Evolutionary conservation across 2,888 invertebrate genomes (phyloP).

Genomic region (Lycocerus yunnanus): DNA sequence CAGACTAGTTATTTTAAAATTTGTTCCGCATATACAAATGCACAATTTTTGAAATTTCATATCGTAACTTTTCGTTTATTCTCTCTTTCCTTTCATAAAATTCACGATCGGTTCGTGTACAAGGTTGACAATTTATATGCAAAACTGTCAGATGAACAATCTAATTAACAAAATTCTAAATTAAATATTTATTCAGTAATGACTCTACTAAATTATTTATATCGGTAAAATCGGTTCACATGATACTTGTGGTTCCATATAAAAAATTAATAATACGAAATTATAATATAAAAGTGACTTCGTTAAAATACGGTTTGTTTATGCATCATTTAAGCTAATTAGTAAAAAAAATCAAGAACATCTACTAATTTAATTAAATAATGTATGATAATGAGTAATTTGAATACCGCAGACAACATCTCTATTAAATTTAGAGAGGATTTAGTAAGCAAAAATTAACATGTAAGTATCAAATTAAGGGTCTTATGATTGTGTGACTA

Average conservation of each 20-base stretch:
- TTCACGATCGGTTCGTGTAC: slow-evolving; percentile 7
- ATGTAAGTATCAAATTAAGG: slow-evolving; percentile 17
- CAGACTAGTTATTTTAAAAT: slow-evolving; percentile 18
- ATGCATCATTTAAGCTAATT: slow-evolving; percentile 12
- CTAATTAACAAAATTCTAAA: slow-evolving; percentile 13
- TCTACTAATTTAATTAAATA: slow-evolving; percentile 1
- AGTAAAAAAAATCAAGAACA: slow-evolving; percentile 7
- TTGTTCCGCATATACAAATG: not conserved
- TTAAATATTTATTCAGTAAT: slow-evolving; percentile 12
- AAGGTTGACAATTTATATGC: slow-evolving; percentile 18
- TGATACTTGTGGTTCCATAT: not conserved
- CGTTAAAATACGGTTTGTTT: slow-evolving; percentile 1
- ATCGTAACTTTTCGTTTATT: not conserved
- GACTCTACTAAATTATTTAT: slow-evolving; percentile 7
- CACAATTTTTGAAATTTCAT: slow-evolving; percentile 3
- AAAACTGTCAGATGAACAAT: slow-evolving; percentile 17
- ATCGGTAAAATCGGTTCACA: slow-evolving; percentile 14
- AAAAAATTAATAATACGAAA: slow-evolving; percentile 1
- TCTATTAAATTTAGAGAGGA: slow-evolving; percentile 14
- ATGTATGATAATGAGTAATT: slow-evolving; percentile 14
- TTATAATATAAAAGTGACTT: not conserved
- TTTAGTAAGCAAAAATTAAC: slow-evolving; percentile 21
- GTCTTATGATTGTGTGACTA: slow-evolving; percentile 18
- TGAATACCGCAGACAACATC: slow-evolving; percentile 9
- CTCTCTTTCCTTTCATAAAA: not conserved